Conservation (phyloP, 2,113 vertebrate species). For the Etheostoma spectabile region DNA sequence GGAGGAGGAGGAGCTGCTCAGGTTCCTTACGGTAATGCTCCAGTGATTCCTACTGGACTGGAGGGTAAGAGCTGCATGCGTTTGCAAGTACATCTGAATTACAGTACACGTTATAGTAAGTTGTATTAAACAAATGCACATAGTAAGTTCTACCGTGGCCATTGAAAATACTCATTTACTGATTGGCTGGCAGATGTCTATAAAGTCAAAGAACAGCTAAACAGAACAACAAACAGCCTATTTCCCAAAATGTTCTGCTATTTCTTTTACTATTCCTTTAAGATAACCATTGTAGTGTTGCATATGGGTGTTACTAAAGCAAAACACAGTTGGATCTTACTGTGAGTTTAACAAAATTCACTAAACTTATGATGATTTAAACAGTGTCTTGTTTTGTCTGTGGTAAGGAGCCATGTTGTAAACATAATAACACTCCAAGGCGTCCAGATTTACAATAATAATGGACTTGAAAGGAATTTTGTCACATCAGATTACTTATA, state of each 20-base stretch:
- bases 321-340: not conserved
- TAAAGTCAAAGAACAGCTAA: too few relatives aligned
- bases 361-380: not conserved
- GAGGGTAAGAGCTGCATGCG: conserved; percentile 69
- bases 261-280: not conserved
- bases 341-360: not conserved
- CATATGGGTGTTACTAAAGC: not conserved
- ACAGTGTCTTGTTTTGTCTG: not conserved
- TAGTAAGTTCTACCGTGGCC: not conserved
- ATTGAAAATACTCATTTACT: not conserved
- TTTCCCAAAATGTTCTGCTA: too few relatives aligned
- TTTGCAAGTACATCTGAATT: not conserved
- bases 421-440: not conserved
- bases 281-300: not conserved
- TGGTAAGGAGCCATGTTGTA: not conserved
- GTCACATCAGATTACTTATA: not conserved
- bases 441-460: not conserved
- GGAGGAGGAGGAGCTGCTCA: conserved; percentile 74
- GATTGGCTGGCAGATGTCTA: not conserved
- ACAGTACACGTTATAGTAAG: too few relatives aligned
- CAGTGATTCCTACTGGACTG: conserved; percentile 75
- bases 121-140: not conserved
- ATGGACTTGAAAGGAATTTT: too few relatives aligned
- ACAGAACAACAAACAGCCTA: too few relatives aligned
- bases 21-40: conserved; percentile 72